Base-by-base conservation (phyloP, 2,888 invertebrate species). In the Petrolisthes manimaculis region DNA sequence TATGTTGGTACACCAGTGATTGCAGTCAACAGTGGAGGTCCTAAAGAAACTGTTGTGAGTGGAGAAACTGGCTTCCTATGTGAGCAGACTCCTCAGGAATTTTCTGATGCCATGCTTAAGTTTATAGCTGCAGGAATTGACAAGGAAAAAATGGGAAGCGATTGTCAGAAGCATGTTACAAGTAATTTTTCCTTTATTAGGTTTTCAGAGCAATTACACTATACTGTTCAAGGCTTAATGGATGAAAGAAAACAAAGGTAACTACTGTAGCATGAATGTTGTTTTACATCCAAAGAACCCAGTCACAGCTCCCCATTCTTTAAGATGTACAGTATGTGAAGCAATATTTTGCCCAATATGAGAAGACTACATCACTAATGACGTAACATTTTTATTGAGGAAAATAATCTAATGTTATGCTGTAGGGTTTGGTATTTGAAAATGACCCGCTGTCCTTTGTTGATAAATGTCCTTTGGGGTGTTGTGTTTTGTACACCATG, bases 21-120 rank as follows among this genome's bases (percentile, higher is more conserved):
- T 91, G 99, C 99, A 0, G 96, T 97, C 0, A 96, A 97, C 92
- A 97, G 97, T 92, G 99, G 99, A 54, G 99, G 99, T 0, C 99
- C 99, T 0, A 95, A 95, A 1, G 99, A 99, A 93, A 98, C 99
- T 0, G 94, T 99, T 81, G 94, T 95, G 0, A 94, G 97, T 93
- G 95, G 95, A 83, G 94, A 95, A 0, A 97, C 97, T 0, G 98
- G 98, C 0, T 97, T 95, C 92, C 93, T 98, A 1, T 96, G 97
- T 79, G 94, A 96, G 0, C 78, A 79, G 56, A 94, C 93, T 18
- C 94, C 95, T 12, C 94, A 95, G 91, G 94, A 95, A 85, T 97
- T 99, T 94, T 96, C 97, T 0, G 94, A 94, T 69, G 96, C 96
- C 55, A 97, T 98, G 96, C 92, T 93, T 8, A 94, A 94, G 91